Conservation (phyloP, 2,113 vertebrate genomes). For the Dicrurus megarhynchus region DNA sequence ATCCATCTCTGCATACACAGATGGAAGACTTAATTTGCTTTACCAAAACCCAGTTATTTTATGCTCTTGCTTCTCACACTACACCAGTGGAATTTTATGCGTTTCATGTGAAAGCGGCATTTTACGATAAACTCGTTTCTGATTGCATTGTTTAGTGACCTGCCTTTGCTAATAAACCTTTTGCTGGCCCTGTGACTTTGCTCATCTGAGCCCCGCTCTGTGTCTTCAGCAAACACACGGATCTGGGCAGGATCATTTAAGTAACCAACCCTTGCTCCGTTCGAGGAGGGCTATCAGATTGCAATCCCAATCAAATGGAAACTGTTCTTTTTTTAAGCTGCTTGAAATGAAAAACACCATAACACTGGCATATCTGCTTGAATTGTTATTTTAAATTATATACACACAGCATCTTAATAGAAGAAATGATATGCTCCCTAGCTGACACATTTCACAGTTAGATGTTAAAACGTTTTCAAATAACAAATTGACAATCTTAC, state of each 20-base stretch:
- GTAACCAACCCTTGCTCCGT: background rate
- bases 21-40: background rate
- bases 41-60: background rate
- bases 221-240: background rate
- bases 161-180: background rate
- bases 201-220: background rate
- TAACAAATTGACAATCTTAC: slow-evolving; percentile 61
- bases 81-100: background rate
- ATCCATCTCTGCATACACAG: background rate
- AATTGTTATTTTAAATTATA: slow-evolving; percentile 67
- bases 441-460: slow-evolving; percentile 69
- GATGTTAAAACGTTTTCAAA: slow-evolving; percentile 69
- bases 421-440: slow-evolving; percentile 60
- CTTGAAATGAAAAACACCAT: background rate
- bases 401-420: slow-evolving; percentile 35
- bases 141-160: background rate
- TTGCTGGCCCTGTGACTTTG: background rate
- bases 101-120: background rate
- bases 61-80: background rate
- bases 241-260: background rate
- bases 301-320: background rate
- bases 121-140: background rate
- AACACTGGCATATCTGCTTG: background rate
- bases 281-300: background rate
- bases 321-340: background rate